A percentile compares a stretch with the other conserved stretches of the same genome.
Conservation (phyloP, 2,113 vertebrate genomes). For the Promerops cafer region DNA sequence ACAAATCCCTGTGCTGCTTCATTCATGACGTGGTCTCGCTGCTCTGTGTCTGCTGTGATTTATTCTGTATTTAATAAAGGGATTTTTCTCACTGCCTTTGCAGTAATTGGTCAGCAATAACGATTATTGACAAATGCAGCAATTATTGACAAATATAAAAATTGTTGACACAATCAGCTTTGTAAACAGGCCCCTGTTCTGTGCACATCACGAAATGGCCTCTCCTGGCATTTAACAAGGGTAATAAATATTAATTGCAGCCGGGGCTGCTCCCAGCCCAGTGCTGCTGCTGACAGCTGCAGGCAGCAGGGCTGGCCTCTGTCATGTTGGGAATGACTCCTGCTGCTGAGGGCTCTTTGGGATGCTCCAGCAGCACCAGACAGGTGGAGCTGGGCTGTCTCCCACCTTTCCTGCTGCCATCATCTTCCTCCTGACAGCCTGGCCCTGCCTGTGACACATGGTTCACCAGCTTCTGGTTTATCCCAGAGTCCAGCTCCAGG, state of each 20-base stretch:
- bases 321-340: accelerated
- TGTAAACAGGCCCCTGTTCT: background rate
- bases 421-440: background rate
- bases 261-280: accelerated
- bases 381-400: background rate
- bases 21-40: accelerated
- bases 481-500: background rate
- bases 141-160: background rate
- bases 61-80: background rate
- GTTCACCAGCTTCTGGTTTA: background rate
- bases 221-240: background rate
- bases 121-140: background rate
- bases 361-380: background rate
- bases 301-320: background rate
- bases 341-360: background rate
- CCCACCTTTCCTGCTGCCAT: background rate
- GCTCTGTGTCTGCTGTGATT: background rate
- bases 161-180: background rate
- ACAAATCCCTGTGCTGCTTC: background rate
- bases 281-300: background rate
- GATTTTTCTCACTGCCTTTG: background rate
- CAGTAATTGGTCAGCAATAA: background rate
- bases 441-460: accelerated
- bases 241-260: background rate
- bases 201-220: background rate